phyloP scores from a whole-genome alignment of 2,888 invertebrate genomes.

The Meghimatium bilineatum region DNA sequence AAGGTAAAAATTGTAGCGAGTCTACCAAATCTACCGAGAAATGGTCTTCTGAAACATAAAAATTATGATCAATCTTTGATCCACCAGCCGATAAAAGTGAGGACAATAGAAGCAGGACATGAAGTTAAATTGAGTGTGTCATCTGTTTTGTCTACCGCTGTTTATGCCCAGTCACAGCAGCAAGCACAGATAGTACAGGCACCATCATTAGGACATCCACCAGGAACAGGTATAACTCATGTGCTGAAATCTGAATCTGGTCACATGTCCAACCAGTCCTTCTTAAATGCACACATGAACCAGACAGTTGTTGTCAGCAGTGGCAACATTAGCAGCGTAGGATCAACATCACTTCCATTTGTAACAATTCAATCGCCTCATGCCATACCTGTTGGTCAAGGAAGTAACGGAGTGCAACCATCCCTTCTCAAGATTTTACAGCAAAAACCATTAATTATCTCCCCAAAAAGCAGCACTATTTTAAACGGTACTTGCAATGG shows the following conservation, averaged over 20 bases:
- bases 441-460: constrained; percentile 26
- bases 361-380: constrained; percentile 35
- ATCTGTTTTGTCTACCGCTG: constrained; percentile 7
- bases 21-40: constrained; percentile 15
- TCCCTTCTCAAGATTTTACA: constrained; percentile 35
- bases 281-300: constrained; percentile 28
- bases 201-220: not conserved
- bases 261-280: constrained; percentile 18
- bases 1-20: constrained; percentile 29
- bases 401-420: constrained; percentile 26
- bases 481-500: constrained; percentile 4
- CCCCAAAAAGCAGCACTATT: constrained; percentile 15
- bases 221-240: constrained; percentile 20
- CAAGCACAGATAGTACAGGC: constrained; percentile 1
- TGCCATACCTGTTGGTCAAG: constrained; percentile 10
- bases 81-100: constrained; percentile 19
- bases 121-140: constrained; percentile 14
- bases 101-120: constrained; percentile 20
- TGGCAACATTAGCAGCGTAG: not conserved
- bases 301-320: constrained; percentile 18
- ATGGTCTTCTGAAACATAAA: constrained; percentile 37
- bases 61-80: constrained; percentile 1
- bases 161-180: constrained; percentile 1
- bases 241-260: constrained; percentile 22
- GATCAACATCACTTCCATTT: constrained; percentile 29